Evolutionary conservation across 2,113 vertebrate genomes (phyloP).

Genomic region (Leptosomus discolor): DNA sequence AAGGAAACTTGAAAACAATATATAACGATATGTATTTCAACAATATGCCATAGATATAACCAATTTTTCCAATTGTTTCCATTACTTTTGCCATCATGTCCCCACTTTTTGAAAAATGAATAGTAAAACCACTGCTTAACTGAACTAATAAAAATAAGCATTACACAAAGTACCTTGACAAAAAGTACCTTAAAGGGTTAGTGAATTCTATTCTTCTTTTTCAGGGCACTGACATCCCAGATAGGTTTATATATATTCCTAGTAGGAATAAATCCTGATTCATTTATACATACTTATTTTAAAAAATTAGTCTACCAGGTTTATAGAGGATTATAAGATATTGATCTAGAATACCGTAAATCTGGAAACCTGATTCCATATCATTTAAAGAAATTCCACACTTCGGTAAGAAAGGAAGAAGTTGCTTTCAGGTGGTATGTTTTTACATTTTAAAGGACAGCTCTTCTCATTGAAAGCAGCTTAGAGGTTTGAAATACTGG

Average conservation of each 20-base stretch:
- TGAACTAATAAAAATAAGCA: neutral
- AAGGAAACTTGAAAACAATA: neutral
- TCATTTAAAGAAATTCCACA: neutral
- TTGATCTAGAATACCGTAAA: neutral
- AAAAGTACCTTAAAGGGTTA: neutral
- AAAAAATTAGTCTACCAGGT: neutral
- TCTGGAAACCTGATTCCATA: neutral
- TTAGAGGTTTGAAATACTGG: neutral
- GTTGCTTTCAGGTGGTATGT: neutral
- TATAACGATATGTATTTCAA: neutral
- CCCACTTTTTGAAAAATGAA: neutral
- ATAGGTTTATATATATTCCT: neutral
- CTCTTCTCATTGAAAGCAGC: neutral
- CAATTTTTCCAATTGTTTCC: neutral
- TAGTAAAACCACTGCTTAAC: neutral
- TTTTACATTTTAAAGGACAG: neutral
- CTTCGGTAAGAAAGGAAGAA: neutral
- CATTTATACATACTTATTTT: neutral
- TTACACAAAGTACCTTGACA: neutral
- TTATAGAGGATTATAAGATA: neutral
- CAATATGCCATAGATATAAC: neutral
- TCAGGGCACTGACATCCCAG: neutral
- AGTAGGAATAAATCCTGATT: neutral
- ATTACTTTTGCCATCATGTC: neutral
- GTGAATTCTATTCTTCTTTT: neutral